Evolutionary conservation across 2,888 invertebrate species (phyloP).

Genomic region (Cheilosia impressa): DNA sequence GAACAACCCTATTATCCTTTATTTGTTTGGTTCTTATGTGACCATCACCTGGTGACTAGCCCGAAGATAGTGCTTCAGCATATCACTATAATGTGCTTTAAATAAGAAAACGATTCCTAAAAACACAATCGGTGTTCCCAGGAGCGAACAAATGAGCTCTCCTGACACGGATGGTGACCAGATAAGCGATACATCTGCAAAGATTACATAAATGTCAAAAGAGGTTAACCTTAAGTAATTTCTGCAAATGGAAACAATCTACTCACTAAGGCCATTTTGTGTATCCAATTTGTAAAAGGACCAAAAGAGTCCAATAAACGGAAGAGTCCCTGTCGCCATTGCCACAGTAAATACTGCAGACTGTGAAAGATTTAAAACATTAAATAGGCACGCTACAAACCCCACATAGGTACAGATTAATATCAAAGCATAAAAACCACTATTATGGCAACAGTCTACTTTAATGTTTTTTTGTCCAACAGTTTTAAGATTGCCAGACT

Average conservation of each 20-base stretch:
- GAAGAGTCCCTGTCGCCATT: slow-evolving; percentile 84
- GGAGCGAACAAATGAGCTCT: slow-evolving; percentile 86
- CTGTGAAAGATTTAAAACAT: slow-evolving; percentile 85
- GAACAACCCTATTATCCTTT: slow-evolving; percentile 61
- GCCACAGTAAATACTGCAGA: slow-evolving; percentile 86
- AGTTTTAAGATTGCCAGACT: slow-evolving; percentile 72
- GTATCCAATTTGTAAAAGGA: slow-evolving; percentile 85
- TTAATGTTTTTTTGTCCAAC: slow-evolving; percentile 73
- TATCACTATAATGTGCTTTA: slow-evolving; percentile 85
- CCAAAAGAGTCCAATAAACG: slow-evolving; percentile 86
- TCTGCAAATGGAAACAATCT: not conserved
- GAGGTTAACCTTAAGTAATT: not conserved
- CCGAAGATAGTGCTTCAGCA: slow-evolving; percentile 57
- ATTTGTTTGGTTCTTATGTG: slow-evolving; percentile 56
- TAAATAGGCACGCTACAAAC: slow-evolving; percentile 84
- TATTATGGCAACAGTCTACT: slow-evolving; percentile 76
- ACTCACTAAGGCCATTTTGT: slow-evolving; percentile 82
- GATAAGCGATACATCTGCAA: slow-evolving; percentile 82
- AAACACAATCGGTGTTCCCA: slow-evolving; percentile 86
- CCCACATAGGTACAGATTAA: slow-evolving; percentile 84
- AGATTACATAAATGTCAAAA: not conserved
- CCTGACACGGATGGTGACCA: slow-evolving; percentile 86
- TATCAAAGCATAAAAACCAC: slow-evolving; percentile 83
- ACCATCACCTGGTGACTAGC: slow-evolving; percentile 52
- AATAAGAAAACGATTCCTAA: slow-evolving; percentile 85